Base-by-base conservation (phyloP, 2,797 vertebrate species). In the Takifugu rubripes region DNA sequence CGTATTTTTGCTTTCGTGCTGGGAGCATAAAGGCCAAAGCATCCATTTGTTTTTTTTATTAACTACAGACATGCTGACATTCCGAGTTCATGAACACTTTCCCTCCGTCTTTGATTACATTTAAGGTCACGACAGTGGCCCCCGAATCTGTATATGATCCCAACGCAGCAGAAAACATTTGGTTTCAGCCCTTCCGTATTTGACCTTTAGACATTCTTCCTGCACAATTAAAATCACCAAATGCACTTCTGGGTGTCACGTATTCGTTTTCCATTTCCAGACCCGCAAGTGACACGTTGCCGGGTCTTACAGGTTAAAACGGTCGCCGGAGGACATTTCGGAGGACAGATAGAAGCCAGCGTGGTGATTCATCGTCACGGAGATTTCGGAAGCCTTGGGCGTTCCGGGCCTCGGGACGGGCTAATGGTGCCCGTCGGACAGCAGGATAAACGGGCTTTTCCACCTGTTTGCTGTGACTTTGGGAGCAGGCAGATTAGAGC, bases 361-460 rank as follows among this genome's bases (percentile, higher is more conserved):
- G 42, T 46, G 36, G 56, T 57, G 58, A 74, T 74, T 58, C 40
- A 64, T 78, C 56, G 64, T 62, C 6, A 62, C 59, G 54, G 46
- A 7, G 8, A 5, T 33, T 33, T 9, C 8, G 31, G 31, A 8
- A 33, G 31, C 31, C 31, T 33, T 7, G 31, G 31, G 31, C 6
- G 4, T 29, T 7, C 27, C 4, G 27, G 4, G 27, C 4, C 27
- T 29, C 27, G 4, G 27, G 27, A 29, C 31, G 44, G 25, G 16
- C 33, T 47, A 50, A 56, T 2, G 25, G 26, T 40, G 8, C 21
- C 51, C 49, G 15, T 26, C 36, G n/a, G 15, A 46, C 51, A 42
- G 45, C 31, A 42, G 21, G 5, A 45, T 12, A 52, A 67, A 63
- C 2, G 16, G 21, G 47, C 5, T 10, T 3, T 33, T 10, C 9